These are phyloP conservation scores for Adrianichthys oophorus DNA, from an alignment of 2,797 vertebrate species.

Conservation along the genomic window DNA sequence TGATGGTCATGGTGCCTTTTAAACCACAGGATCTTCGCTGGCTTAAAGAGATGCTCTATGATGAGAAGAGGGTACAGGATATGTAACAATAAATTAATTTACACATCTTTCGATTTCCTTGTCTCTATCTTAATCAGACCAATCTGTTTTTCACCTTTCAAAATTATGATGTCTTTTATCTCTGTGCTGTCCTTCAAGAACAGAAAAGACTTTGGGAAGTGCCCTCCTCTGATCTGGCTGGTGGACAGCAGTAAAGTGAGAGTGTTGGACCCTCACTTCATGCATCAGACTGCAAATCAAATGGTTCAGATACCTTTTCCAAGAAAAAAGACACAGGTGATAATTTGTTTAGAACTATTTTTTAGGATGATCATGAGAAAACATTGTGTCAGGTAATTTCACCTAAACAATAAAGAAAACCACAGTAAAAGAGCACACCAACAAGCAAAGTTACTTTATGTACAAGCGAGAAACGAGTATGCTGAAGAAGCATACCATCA, in stretches of 20 bases:
- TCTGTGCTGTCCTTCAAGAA: slow-evolving; percentile 61
- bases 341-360: neutral
- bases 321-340: slow-evolving; percentile 83
- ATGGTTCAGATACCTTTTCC: slow-evolving; percentile 82
- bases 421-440: too few relatives aligned
- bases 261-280: slow-evolving; percentile 90
- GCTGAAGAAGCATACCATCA: too few relatives aligned
- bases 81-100: slow-evolving; percentile 48
- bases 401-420: too few relatives aligned
- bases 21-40: slow-evolving; percentile 90
- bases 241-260: slow-evolving; percentile 81
- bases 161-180: too few relatives aligned
- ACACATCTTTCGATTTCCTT: neutral
- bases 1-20: slow-evolving; percentile 92
- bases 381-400: too few relatives aligned
- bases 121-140: too few relatives aligned
- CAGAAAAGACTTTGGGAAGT: slow-evolving; percentile 92
- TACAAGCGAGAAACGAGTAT: too few relatives aligned
- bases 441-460: too few relatives aligned
- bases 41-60: slow-evolving; percentile 90
- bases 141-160: too few relatives aligned
- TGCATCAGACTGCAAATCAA: slow-evolving; percentile 86
- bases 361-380: neutral
- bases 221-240: slow-evolving; percentile 89
- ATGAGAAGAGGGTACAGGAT: slow-evolving; percentile 88